Percentiles rank a stretch among this genome's conserved stretches.
Evolutionary conservation across 1,140 invertebrate species (phyloP).

Genomic region (Rhizoglyphus robini): DNA sequence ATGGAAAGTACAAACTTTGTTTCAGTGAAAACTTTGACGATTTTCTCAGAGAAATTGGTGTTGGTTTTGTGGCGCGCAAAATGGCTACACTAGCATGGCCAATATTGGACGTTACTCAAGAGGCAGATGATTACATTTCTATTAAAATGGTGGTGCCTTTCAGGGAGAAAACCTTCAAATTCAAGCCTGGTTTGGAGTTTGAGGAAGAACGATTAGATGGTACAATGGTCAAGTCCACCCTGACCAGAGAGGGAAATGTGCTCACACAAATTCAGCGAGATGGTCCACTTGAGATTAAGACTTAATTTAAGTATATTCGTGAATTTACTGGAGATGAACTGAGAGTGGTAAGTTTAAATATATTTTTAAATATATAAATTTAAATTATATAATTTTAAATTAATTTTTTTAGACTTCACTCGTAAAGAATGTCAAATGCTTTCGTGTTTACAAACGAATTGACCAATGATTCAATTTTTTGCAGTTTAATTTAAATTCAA

Average conservation of each 20-base stretch:
- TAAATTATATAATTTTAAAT: too few relatives aligned
- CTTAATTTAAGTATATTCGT: constrained; percentile 6
- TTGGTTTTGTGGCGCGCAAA: constrained; percentile 13
- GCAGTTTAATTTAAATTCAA: too few relatives aligned
- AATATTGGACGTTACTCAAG: constrained; percentile 6
- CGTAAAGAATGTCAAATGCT: not conserved
- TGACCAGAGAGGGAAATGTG: constrained; percentile 25
- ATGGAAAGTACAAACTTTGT: constrained; percentile 7
- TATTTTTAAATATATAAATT: not conserved
- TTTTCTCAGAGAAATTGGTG: constrained; percentile 16
- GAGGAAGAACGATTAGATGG: constrained; percentile 76
- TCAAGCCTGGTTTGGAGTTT: constrained; percentile 64
- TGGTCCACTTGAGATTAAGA: not conserved
- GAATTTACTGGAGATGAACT: constrained; percentile 4
- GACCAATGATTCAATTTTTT: too few relatives aligned
- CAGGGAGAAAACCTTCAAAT: constrained; percentile 59
- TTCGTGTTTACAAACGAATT: not conserved
- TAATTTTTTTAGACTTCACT: not conserved
- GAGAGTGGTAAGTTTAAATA: not conserved
- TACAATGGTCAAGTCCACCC: constrained; percentile 50
- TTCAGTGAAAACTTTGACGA: constrained; percentile 14
- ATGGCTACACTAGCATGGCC: not conserved
- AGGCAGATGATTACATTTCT: constrained; percentile 41
- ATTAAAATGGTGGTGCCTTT: constrained; percentile 62
- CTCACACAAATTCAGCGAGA: not conserved